phyloP scores from a whole-genome alignment of 2,888 invertebrate genomes.

The Acholoe squamosa region DNA sequence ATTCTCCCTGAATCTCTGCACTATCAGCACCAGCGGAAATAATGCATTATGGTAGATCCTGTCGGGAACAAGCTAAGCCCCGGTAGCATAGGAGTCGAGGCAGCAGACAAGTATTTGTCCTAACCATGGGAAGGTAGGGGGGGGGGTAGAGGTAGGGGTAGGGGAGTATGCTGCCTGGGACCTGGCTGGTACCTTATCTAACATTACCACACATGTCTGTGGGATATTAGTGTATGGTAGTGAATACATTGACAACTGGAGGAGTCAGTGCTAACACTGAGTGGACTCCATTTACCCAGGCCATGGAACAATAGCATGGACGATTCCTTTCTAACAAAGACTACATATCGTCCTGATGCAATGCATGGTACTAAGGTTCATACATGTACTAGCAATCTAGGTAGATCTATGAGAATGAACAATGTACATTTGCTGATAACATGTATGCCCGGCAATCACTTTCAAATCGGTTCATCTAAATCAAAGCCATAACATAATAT shows the following conservation, averaged over 20 bases:
- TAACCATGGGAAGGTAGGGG: neutral
- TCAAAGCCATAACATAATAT: too few relatives aligned
- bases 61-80: neutral
- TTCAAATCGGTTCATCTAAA: too few relatives aligned
- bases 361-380: too few relatives aligned
- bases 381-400: too few relatives aligned
- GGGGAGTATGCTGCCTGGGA: too few relatives aligned
- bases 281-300: neutral
- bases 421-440: too few relatives aligned
- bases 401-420: too few relatives aligned
- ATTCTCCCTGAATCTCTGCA: neutral
- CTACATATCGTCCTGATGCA: too few relatives aligned
- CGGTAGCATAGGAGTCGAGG: neutral
- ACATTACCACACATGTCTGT: neutral
- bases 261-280: neutral
- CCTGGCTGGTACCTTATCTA: neutral
- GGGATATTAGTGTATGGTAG: conserved; percentile 43
- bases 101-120: neutral
- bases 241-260: conserved; percentile 28
- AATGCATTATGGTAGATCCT: neutral
- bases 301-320: neutral
- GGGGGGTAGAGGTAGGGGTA: neutral
- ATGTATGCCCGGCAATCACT: too few relatives aligned
- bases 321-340: too few relatives aligned
- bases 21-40: neutral